phyloP scores from a whole-genome alignment of 2,888 invertebrate genomes.

The Atethmia centrago region DNA sequence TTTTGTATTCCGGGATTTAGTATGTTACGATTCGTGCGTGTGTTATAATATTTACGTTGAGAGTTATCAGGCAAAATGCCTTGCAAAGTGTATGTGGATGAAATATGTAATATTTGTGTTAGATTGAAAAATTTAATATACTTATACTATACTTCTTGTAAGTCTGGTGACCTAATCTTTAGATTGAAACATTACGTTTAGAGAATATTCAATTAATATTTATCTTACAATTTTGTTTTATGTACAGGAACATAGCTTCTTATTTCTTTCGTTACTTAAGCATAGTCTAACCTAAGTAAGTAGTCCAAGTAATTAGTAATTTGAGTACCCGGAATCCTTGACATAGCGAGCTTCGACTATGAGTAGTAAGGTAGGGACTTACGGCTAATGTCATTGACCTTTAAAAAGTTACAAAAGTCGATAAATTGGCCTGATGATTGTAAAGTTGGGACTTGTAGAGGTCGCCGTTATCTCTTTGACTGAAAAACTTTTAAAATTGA shows the following conservation, averaged over 20 bases:
- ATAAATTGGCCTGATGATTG: constrained; percentile 1
- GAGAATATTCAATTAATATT: not conserved
- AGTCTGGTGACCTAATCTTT: not conserved
- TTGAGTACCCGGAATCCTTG: not conserved
- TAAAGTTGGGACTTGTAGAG: not conserved
- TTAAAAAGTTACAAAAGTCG: constrained; percentile 24
- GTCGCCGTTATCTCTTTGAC: constrained; percentile 1
- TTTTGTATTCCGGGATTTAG: constrained; percentile 23
- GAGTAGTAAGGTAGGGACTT: not conserved
- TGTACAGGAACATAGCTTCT: not conserved
- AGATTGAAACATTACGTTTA: not conserved
- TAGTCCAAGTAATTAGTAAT: constrained; percentile 20
- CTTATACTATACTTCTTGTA: no score
- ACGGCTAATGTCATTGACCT: constrained; percentile 2
- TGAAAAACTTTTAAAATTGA: not conserved
- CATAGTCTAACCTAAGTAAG: not conserved
- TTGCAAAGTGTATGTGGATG: not conserved
- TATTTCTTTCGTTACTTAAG: not conserved
- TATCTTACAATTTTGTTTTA: not conserved
- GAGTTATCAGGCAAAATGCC: constrained; percentile 3
- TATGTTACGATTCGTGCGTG: constrained; percentile 20
- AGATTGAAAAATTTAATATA: not conserved
- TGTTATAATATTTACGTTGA: constrained; percentile 29
- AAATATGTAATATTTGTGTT: not conserved
- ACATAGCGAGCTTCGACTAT: not conserved